phyloP scores from a whole-genome alignment of 2,888 invertebrate species.

The Loripinus fragilis region DNA sequence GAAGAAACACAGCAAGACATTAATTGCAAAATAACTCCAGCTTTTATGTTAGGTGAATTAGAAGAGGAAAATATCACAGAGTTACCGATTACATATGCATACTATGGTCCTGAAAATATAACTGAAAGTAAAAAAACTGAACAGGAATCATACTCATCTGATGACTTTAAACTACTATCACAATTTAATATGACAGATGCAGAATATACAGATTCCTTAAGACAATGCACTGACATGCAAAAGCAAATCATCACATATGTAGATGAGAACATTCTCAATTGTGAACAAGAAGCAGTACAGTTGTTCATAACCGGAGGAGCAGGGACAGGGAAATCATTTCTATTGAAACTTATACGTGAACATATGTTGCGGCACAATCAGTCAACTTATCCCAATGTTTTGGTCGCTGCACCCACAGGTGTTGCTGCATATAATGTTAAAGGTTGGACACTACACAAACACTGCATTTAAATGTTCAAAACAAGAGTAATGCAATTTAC shows the following conservation, averaged over 20 bases:
- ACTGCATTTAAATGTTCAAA: conserved; percentile 13
- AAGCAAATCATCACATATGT: not conserved
- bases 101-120: not conserved
- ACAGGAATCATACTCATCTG: not conserved
- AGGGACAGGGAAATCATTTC: conserved; percentile 22
- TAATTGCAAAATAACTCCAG: not conserved
- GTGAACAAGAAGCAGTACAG: not conserved
- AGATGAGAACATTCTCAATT: not conserved
- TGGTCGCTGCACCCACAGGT: conserved; percentile 22
- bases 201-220: not conserved
- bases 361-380: conserved; percentile 3
- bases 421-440: too few relatives aligned
- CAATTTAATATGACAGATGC: conserved; percentile 29
- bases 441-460: conserved; percentile 18
- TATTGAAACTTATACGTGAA: conserved; percentile 8
- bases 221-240: not conserved
- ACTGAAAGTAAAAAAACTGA: not conserved
- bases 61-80: not conserved
- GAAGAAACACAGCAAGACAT: conserved; percentile 24
- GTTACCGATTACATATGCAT: not conserved
- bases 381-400: conserved; percentile 3
- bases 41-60: not conserved
- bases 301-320: too few relatives aligned
- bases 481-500: conserved; percentile 14
- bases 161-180: conserved; percentile 7